Percentiles rank a stretch among this genome's conserved stretches.
These are phyloP conservation scores for Teleiodes luculella DNA, from an alignment of 2,888 invertebrate species.

Conservation along the genomic window DNA sequence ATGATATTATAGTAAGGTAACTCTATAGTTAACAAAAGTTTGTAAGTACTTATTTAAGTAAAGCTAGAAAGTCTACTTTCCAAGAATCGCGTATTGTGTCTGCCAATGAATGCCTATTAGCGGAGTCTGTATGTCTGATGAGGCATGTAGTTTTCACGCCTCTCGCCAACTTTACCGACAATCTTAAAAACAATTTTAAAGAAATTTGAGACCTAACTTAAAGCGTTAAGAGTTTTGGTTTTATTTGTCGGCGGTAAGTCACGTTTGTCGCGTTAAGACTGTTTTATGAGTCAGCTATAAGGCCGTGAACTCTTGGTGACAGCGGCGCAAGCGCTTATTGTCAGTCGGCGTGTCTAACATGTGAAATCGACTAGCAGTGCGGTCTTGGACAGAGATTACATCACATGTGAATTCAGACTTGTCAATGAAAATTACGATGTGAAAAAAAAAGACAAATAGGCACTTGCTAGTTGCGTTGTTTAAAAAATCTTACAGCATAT, in stretches of 20 bases:
- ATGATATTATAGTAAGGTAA: too few species aligned
- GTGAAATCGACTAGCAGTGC: constrained; percentile 69
- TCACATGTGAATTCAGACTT: not conserved
- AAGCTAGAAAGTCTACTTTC: constrained; percentile 62
- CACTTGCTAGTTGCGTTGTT: too few species aligned
- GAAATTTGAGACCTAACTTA: constrained; percentile 21
- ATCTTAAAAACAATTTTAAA: constrained; percentile 4
- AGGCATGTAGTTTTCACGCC: constrained; percentile 49
- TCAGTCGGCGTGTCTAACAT: constrained; percentile 72
- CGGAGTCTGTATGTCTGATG: constrained; percentile 54
- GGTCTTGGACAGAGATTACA: constrained; percentile 42
- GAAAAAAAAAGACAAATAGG: too few species aligned
- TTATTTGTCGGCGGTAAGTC: constrained; percentile 1
- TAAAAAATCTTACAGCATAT: too few species aligned
- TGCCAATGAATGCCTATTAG: constrained; percentile 53
- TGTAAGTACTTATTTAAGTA: constrained; percentile 22
- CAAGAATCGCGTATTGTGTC: constrained; percentile 45
- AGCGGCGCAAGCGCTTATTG: constrained; percentile 65
- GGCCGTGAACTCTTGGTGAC: constrained; percentile 64
- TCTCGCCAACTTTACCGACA: constrained; percentile 32
- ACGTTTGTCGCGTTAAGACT: constrained; percentile 45
- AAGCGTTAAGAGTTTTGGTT: constrained; percentile 13
- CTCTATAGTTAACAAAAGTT: not conserved
- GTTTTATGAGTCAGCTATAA: constrained; percentile 60
- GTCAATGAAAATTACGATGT: not conserved